These are phyloP conservation scores for Microchirus variegatus DNA, from an alignment of 2,797 vertebrate species.

Conservation along the genomic window DNA sequence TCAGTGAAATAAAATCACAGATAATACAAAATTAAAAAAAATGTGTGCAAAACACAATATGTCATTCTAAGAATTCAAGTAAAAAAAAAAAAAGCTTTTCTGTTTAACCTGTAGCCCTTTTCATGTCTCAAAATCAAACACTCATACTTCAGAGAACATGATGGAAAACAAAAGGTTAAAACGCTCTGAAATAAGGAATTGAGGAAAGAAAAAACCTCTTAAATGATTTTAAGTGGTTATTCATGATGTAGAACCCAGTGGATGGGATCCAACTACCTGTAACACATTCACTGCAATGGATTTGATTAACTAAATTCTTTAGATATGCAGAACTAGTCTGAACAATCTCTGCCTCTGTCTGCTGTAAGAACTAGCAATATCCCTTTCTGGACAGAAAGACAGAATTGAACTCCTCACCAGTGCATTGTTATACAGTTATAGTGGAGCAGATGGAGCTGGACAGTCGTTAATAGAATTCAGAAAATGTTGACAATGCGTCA, in stretches of 20 bases:
- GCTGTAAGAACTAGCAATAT: neutral
- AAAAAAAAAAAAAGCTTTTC: too few species aligned
- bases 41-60: neutral
- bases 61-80: too few species aligned
- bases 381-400: conserved; percentile 7
- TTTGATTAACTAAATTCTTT: neutral
- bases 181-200: too few species aligned
- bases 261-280: too few species aligned
- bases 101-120: neutral
- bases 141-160: neutral
- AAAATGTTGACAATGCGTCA: conserved; percentile 52
- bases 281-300: neutral
- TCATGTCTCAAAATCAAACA: neutral
- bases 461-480: conserved; percentile 25
- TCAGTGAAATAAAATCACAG: neutral
- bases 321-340: neutral
- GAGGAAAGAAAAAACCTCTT: too few species aligned
- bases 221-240: too few species aligned
- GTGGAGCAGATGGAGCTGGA: conserved; percentile 11
- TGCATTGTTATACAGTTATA: conserved; percentile 15
- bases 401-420: neutral
- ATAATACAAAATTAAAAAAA: neutral
- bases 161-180: too few species aligned
- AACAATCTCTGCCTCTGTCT: neutral
- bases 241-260: too few species aligned